Evolutionary conservation across 2,888 invertebrate genomes (phyloP), one percentile per base, ranked within the genome.

Genomic region (Synergus itoensis): DNA sequence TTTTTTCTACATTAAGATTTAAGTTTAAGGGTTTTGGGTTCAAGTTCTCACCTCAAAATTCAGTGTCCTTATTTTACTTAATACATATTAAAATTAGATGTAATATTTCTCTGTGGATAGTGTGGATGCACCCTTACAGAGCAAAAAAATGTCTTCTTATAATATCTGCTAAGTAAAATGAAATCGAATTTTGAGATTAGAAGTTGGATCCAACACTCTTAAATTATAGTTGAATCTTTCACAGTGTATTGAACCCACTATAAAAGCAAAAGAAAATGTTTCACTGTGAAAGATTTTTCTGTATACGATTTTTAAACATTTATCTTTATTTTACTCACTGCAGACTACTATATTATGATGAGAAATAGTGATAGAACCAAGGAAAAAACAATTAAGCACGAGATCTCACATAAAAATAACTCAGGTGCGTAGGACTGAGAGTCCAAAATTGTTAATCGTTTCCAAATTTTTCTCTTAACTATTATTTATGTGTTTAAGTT

Each of bases 341-440:
- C 73, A 73, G 73, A 73, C 36, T 73, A 73, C 73, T 73, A 73
- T 73, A 53, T 73, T 73, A 73, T 73, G 73, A 73, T 73, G 73
- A 73, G 73, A 73, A 53, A 36, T 73, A 73, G 18, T 73, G 73
- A 73, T 73, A 73, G 53, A 73, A 28, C 53, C 53, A 73, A 73
- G 73, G 73, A 73, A 73, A 73, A 73, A 53, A 53, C 53, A 73
- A 73, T 73, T 48, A 53, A 16, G 48, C 48, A 53, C 48, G 36
- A 73, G 73, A 73, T 53, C 53, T 73, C 73, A n/a, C 73, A 73
- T 73, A 73, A 73, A 73, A 57, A 73, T 53, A 53, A 73, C 53
- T 53, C 73, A 73, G 73, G 73, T 73, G 73, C 73, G 73, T 73
- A 73, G 73, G 73, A 53, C 53, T 36, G 11, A 36, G 53, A 57